Evolutionary conservation across 2,797 vertebrate genomes (phyloP).

Genomic region (Pangasius mekongensis): DNA sequence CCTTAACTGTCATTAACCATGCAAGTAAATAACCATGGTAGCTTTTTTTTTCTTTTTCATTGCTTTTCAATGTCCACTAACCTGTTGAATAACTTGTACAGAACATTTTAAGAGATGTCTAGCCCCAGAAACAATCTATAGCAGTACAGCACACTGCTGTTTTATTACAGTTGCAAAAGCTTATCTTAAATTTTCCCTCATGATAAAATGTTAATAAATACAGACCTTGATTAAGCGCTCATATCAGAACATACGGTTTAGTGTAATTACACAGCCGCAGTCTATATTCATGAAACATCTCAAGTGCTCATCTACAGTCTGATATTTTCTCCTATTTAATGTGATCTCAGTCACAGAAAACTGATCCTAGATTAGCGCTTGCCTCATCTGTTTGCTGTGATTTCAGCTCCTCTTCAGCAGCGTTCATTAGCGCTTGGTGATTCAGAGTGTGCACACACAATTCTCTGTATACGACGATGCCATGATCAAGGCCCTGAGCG

Average conservation of each 20-base stretch:
- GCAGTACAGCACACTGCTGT: background rate
- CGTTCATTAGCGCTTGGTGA: constrained; percentile 1
- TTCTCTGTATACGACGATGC: background rate
- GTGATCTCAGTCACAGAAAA: background rate
- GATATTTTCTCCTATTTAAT: background rate
- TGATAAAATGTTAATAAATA: background rate
- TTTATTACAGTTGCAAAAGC: background rate
- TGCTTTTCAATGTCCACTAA: background rate
- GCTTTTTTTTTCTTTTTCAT: background rate
- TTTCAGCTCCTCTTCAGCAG: constrained; percentile 5
- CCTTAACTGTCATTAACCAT: background rate
- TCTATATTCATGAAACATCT: background rate
- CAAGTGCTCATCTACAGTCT: background rate
- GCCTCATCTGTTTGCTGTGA: constrained; percentile 10
- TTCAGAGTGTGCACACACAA: background rate
- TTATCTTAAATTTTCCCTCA: background rate
- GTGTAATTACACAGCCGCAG: background rate
- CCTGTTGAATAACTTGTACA: background rate
- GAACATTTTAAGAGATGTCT: background rate
- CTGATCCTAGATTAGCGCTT: constrained; percentile 3
- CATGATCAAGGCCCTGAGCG: constrained; percentile 26
- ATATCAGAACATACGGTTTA: background rate
- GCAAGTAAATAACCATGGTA: background rate
- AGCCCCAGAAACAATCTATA: too few species aligned
- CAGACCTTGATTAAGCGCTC: background rate